phyloP scores from a whole-genome alignment of 2,113 vertebrate species.

The Engraulis encrasicolus region DNA sequence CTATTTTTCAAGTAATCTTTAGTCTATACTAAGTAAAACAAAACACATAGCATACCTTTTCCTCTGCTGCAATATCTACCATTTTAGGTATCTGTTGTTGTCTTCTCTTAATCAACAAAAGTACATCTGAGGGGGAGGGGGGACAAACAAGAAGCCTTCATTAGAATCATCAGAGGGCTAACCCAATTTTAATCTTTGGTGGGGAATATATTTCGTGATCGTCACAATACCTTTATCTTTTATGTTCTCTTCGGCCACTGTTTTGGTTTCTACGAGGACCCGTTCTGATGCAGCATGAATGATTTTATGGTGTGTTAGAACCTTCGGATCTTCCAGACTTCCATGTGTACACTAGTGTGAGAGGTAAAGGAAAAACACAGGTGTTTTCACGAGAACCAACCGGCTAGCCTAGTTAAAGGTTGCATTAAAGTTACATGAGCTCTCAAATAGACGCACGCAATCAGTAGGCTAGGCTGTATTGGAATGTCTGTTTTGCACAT shows the following conservation, averaged over 20 bases:
- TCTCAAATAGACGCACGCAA: not conserved
- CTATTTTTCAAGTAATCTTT: not conserved
- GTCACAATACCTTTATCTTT: constrained; percentile 85
- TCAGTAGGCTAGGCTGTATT: not conserved
- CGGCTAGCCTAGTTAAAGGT: not conserved
- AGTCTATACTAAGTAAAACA: too few species aligned
- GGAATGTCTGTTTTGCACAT: not conserved
- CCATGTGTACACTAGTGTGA: constrained; percentile 82
- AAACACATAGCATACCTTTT: constrained; percentile 78
- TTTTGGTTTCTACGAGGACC: constrained; percentile 88
- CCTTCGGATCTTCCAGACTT: constrained; percentile 94
- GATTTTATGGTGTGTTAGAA: constrained; percentile 90
- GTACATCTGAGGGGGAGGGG: constrained; percentile 87
- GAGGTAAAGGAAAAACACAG: constrained; percentile 18
- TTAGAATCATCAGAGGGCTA: not conserved
- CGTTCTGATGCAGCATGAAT: constrained; percentile 91
- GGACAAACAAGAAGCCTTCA: constrained; percentile 28
- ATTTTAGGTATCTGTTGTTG: constrained; percentile 85
- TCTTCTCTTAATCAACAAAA: constrained; percentile 89
- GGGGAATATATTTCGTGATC: not conserved
- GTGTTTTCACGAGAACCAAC: not conserved
- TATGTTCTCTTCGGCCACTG: constrained; percentile 88
- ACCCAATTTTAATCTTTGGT: too few species aligned
- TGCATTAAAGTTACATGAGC: not conserved
- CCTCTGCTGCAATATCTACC: constrained; percentile 87